Conservation (phyloP, 2,113 vertebrate genomes). For the Ginglymostoma cirratum region DNA sequence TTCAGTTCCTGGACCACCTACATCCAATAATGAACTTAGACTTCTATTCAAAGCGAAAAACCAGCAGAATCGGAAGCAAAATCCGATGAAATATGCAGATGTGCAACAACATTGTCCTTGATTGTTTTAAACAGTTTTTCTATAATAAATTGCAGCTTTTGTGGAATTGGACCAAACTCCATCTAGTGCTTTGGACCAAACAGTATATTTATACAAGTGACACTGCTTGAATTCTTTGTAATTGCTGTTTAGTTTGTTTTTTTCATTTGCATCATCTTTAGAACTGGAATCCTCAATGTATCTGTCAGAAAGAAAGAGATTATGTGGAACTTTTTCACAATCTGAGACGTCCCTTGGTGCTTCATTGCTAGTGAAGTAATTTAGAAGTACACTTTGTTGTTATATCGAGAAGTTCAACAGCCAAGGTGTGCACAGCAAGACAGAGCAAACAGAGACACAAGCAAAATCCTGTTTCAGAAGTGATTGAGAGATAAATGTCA, state of each 20-base stretch:
- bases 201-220: not conserved
- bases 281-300: not conserved
- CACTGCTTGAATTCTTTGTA: not conserved
- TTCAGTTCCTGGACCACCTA: not conserved
- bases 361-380: not conserved
- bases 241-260: not conserved
- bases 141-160: not conserved
- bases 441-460: not conserved
- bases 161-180: not conserved
- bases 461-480: too few relatives aligned
- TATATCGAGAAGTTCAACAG: not conserved
- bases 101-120: not conserved
- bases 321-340: not conserved
- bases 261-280: not conserved
- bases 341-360: not conserved
- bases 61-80: not conserved
- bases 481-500: not conserved
- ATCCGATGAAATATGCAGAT: conserved; percentile 11
- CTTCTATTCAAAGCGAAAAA: not conserved
- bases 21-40: not conserved
- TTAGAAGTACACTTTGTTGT: not conserved
- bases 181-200: not conserved
- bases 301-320: not conserved
- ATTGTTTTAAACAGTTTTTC: not conserved
- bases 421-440: not conserved